Evolutionary conservation across 2,797 vertebrate genomes (phyloP), one percentile per base, ranked within the genome.

Genomic region (Tokudaia muenninki): DNA sequence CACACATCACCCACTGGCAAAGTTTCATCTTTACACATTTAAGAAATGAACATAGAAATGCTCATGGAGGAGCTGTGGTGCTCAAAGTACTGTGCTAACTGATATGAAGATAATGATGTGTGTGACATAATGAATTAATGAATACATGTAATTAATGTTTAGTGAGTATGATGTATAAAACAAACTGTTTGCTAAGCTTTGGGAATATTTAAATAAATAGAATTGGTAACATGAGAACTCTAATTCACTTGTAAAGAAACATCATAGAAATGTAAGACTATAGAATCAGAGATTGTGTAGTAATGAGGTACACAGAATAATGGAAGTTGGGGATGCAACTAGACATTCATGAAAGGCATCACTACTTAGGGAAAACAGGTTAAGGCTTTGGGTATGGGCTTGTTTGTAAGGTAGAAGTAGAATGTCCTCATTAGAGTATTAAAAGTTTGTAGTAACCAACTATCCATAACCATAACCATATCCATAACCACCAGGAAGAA

Each of bases 1-100:
- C 67, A 79, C 9, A 44, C 0, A 70, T 50, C 12, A 47, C 3
- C 44, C n/a, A 59, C n/a, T 16, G 17, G 19, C 11, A 84, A 22
- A 89, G 5, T 22, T 94, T 96, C 41, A 72, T 91, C n/a, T 19
- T 87, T 41, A 96, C 87, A n/a, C 13, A 70, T 72, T 80, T 93
- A 92, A 24, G 61, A 89, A 92, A 74, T n/a, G 14, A 50, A 10
- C 44, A 13, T 77, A 5, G 5, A 84, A 90, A 95, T 91, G 44
- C 21, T 95, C 29, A 72, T 1, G 67, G 26, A 93, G 10, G 2
- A 10, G 4, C 31, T 44, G 0, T 31, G 31, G 12, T 34, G 21
- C 82, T 29, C 6, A 82, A 0, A 52, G 13, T 29, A 6, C 22
- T 87, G 19, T 52, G n/a, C 41, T 93, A 81, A 90, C 16, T 67